A percentile compares a stretch with the other conserved stretches of the same genome.
Evolutionary conservation across 2,797 vertebrate genomes (phyloP).

Genomic region (Remorina albescens): DNA sequence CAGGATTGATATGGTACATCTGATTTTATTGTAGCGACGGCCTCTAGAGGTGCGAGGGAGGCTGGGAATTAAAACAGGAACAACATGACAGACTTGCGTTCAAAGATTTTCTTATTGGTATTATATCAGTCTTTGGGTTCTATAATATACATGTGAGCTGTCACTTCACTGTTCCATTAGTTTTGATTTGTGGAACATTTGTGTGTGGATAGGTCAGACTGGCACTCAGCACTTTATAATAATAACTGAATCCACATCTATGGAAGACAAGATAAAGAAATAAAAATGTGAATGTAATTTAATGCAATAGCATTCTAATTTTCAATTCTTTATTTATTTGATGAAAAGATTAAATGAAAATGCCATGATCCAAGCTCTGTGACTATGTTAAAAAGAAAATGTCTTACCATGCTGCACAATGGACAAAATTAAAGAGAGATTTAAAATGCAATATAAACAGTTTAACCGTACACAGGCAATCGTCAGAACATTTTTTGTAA

Average conservation of each 20-base stretch:
- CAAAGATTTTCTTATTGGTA: not conserved
- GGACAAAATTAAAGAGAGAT: too few relatives aligned
- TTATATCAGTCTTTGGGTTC: not conserved
- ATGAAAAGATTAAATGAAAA: too few relatives aligned
- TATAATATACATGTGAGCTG: not conserved
- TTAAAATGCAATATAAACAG: too few relatives aligned
- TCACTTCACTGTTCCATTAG: not conserved
- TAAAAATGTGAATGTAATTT: not conserved
- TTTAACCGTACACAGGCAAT: too few relatives aligned
- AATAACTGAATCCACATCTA: constrained; percentile 14
- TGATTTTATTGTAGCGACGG: constrained; percentile 20
- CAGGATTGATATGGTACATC: constrained; percentile 17
- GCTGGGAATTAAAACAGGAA: not conserved
- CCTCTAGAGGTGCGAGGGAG: constrained; percentile 8
- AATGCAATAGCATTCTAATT: too few relatives aligned
- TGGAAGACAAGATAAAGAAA: not conserved
- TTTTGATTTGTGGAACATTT: constrained; percentile 10
- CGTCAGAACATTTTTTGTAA: too few relatives aligned
- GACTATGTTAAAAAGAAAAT: too few relatives aligned
- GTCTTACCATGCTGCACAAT: too few relatives aligned
- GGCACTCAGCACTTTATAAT: constrained; percentile 36
- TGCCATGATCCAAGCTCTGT: too few relatives aligned
- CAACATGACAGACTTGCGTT: too few relatives aligned
- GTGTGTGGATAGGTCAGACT: not conserved
- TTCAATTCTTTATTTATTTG: too few relatives aligned